phyloP scores from a whole-genome alignment of 2,888 invertebrate genomes.

The Nomada fabriciana region DNA sequence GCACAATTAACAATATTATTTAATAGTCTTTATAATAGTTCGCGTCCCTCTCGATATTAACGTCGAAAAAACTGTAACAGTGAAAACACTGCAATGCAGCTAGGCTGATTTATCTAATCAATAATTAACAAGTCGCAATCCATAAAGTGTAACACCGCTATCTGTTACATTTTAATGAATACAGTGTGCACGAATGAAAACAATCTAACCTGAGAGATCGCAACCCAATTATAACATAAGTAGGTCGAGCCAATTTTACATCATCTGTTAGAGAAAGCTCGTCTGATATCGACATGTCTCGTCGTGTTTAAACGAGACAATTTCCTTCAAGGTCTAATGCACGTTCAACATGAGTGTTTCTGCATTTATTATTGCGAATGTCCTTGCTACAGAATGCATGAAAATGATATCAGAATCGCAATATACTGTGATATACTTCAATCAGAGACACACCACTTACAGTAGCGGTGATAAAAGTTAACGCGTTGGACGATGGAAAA shows the following conservation, averaged over 20 bases:
- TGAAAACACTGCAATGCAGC: no score
- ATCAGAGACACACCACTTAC: no score
- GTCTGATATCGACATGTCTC: conserved; percentile 41
- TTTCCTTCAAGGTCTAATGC: conserved; percentile 25
- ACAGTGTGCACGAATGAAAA: conserved; percentile 14
- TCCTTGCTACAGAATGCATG: no score
- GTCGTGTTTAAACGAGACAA: conserved; percentile 3
- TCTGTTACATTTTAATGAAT: background rate
- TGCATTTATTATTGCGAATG: no score
- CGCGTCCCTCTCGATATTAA: no score
- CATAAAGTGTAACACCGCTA: background rate
- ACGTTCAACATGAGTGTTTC: background rate
- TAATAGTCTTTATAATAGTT: no score
- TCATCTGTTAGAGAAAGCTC: conserved; percentile 40
- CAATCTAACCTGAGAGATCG: conserved; percentile 9
- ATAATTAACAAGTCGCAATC: background rate
- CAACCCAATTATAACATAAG: conserved; percentile 40
- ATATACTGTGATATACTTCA: no score
- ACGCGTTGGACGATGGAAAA: no score
- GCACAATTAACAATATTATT: no score
- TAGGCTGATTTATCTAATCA: background rate
- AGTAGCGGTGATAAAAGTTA: no score
- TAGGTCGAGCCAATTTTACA: conserved; percentile 28
- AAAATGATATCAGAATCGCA: background rate
- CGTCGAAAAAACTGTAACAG: no score